Conservation (phyloP, 2,797 vertebrate species). For the Rhinatrema bivittatum region DNA sequence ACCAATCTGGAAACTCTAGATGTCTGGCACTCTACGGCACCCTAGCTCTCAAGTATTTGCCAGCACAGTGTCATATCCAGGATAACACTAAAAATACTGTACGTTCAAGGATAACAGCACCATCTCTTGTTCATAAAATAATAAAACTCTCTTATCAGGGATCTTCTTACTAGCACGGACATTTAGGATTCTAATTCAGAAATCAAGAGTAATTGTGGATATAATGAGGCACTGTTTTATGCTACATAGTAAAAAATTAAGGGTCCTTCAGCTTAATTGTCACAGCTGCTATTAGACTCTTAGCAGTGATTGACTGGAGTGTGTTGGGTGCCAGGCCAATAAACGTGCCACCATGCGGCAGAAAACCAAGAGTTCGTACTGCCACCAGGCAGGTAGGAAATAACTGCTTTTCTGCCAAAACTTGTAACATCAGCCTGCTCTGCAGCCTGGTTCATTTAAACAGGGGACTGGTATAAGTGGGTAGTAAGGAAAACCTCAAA, state of each 20-base stretch:
- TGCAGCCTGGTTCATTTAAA: too few relatives aligned
- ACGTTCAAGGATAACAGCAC: too few relatives aligned
- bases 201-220: constrained; percentile 14
- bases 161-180: constrained; percentile 27
- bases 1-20: too few relatives aligned
- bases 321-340: constrained; percentile 41
- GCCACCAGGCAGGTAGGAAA: constrained; percentile 33
- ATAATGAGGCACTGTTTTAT: constrained; percentile 52
- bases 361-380: constrained; percentile 18
- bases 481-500: too few relatives aligned
- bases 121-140: too few relatives aligned
- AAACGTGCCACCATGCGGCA: constrained; percentile 32
- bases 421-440: too few relatives aligned
- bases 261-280: constrained; percentile 53
- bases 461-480: too few relatives aligned
- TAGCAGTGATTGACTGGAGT: constrained; percentile 58
- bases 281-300: constrained; percentile 55
- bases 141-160: constrained; percentile 22
- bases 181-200: constrained; percentile 23
- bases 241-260: constrained; percentile 43
- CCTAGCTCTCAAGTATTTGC: too few relatives aligned
- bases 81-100: too few relatives aligned
- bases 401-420: constrained; percentile 19
- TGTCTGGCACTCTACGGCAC: too few relatives aligned
- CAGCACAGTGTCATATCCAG: too few relatives aligned